Evolutionary conservation across 2,113 vertebrate species (phyloP), one percentile per base, ranked within the genome.

Genomic region (Anas platyrhynchos): DNA sequence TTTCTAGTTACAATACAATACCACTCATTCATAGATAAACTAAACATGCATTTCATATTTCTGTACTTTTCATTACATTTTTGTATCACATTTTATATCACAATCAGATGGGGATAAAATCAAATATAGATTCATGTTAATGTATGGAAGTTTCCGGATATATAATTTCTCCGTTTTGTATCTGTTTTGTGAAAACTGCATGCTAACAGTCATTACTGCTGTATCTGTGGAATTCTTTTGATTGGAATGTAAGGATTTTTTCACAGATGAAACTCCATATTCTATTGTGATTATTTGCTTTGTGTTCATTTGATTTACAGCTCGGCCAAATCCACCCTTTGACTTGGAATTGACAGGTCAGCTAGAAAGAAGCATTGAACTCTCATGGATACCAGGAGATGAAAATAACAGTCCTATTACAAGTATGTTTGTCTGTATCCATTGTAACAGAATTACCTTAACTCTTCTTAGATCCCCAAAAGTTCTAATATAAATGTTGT

Each of bases 321-420:
- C 99, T 97, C 97, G 96, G 76, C 99, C 99, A 16, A 98, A 99
- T 93, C 97, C 99, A 78, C 99, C 99, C 3, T 99, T 98, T 90
- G 99, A 99, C 97, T 98, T 99, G 85, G 99, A 99, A 97, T 85
- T 99, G 95, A 99, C 99, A 11, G 98, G 98, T 97, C 98, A 97
- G 62, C 98, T 97, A 31, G 98, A 98, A 95, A 98, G 98, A 96
- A 99, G 98, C 20, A 89, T 99, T 86, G 98, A 98, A 73, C 98
- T 99, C 69, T 99, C 99, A 3, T 99, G 99, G 99, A 98, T 97
- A 59, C 99, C 99, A 43, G 99, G 99, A 86, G 98, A 99, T 26
- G 99, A 99, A 75, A 98, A 99, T 92, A 99, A 99, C 96, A 99
- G 99, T 86, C 99, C 98, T 18, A 98, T 99, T 96, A 98, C 97